Evolutionary conservation across 2,797 vertebrate species (phyloP), one percentile per base, ranked within the genome.

Genomic region (Amniataba percoides): DNA sequence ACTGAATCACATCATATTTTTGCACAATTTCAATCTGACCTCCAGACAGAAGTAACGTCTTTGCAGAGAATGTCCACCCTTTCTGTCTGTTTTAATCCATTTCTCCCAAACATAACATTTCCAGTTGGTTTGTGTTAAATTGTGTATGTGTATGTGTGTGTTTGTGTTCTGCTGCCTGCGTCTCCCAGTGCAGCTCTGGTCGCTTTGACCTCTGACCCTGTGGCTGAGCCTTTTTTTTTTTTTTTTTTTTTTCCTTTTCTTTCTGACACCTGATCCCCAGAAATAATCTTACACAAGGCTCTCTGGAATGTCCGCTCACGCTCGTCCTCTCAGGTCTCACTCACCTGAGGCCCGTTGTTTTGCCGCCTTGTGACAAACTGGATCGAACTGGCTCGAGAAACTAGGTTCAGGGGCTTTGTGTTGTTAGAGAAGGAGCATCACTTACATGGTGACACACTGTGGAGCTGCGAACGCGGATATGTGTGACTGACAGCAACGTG

Each of bases 301-400:
- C 46, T 45, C 43, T 63, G 83, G 67, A 77, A 88, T 82, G 78
- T 80, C 71, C 3, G 4, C 64, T 71, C 43, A 16, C 0, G 4
- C 27, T 31, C 27, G 12, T 34, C 67, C 49, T 73, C 63, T 84
- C 81, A 52, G 67, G 83, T 81, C 78, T 74, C 83, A 25, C 71
- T 84, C 78, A 83, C 86, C 87, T 84, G 81, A 78, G 76, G 70
- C 69, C 49, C 7, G 34, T 34, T 21, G 66, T 36, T 51, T 9
- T 39, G 23, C 63, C 19, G 72, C 82, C 84, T 61, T 77, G 70
- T 68, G 72, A 73, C 79, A 49, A 80, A 87, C 90, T 62, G 81
- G 87, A 77, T 86, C 0, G 45, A 68, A 81, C 78, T 75, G 74
- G 87, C 81, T 81, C 27, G 21, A 76, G 69, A 83, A 87, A 76